Conservation (phyloP, 2,113 vertebrate species). For the Pseudonaja textilis region DNA sequence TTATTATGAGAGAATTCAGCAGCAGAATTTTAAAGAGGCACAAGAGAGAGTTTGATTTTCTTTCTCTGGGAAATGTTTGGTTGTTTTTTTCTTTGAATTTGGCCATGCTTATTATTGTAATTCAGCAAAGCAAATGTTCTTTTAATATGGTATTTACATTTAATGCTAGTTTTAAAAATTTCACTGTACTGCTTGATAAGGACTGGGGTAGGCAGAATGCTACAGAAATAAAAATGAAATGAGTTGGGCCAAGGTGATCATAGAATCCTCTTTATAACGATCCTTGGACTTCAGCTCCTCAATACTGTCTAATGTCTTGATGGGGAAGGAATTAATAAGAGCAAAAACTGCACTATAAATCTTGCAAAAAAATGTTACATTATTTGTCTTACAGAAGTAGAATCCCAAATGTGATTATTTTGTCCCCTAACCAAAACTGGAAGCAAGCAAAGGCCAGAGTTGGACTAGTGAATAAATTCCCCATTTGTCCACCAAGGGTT, state of each 20-base stretch:
- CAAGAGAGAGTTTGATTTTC: background rate
- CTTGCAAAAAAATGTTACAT: background rate
- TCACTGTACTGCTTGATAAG: background rate
- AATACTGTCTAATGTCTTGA: background rate
- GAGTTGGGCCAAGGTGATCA: background rate
- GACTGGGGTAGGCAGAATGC: background rate
- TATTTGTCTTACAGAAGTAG: background rate
- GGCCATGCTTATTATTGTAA: background rate
- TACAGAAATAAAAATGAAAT: background rate
- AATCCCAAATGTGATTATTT: background rate
- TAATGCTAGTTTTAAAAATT: background rate
- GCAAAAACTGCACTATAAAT: background rate
- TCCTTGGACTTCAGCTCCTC: background rate
- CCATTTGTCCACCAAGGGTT: background rate
- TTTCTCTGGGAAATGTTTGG: background rate
- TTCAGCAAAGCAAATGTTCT: background rate
- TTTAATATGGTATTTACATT: background rate
- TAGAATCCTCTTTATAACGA: background rate
- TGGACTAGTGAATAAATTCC: background rate
- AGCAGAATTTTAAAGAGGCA: conserved; percentile 16
- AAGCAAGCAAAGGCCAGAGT: background rate
- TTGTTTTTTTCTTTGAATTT: background rate
- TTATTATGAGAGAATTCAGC: conserved; percentile 10
- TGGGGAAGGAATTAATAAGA: background rate
- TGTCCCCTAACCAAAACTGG: background rate